These are phyloP conservation scores for Barnardius zonarius DNA, from an alignment of 2,113 vertebrate species.

Conservation along the genomic window DNA sequence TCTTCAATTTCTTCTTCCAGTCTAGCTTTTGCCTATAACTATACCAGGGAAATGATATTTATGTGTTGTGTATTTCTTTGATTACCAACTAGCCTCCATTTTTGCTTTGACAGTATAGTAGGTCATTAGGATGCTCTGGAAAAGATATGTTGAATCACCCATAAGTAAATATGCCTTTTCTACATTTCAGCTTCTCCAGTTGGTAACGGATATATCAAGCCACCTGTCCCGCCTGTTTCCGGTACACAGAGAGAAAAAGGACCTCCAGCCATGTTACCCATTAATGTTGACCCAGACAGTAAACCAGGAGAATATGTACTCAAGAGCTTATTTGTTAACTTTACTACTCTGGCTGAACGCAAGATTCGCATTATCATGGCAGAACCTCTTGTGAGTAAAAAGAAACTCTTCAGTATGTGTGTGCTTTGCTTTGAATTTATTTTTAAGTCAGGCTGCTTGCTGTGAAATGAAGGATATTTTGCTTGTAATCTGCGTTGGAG, in stretches of 20 bases:
- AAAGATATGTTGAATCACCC: background rate
- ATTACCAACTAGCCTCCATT: background rate
- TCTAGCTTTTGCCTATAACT: background rate
- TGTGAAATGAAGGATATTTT: background rate
- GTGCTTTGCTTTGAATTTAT: background rate
- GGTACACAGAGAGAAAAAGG: slow-evolving; percentile 88
- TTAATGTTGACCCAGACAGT: slow-evolving; percentile 93
- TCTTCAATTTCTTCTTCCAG: background rate
- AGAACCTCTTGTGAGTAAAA: slow-evolving; percentile 90
- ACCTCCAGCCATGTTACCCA: slow-evolving; percentile 88
- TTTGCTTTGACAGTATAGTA: background rate
- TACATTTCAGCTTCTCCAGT: slow-evolving; percentile 87
- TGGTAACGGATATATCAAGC: slow-evolving; percentile 95
- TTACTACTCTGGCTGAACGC: slow-evolving; percentile 89
- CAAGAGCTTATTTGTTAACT: slow-evolving; percentile 96
- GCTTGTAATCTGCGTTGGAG: background rate
- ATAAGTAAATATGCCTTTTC: background rate
- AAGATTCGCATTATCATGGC: slow-evolving; percentile 98
- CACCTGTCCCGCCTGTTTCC: slow-evolving; percentile 84
- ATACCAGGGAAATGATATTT: background rate
- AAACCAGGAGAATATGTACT: slow-evolving; percentile 95
- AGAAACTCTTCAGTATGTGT: background rate
- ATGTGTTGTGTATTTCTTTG: background rate
- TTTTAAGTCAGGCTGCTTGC: background rate
- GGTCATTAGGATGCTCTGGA: background rate